A percentile compares a stretch with the other conserved stretches of the same genome.
These are phyloP conservation scores for Acanthurus lineatus DNA, from an alignment of 2,797 vertebrate species.

Conservation along the genomic window DNA sequence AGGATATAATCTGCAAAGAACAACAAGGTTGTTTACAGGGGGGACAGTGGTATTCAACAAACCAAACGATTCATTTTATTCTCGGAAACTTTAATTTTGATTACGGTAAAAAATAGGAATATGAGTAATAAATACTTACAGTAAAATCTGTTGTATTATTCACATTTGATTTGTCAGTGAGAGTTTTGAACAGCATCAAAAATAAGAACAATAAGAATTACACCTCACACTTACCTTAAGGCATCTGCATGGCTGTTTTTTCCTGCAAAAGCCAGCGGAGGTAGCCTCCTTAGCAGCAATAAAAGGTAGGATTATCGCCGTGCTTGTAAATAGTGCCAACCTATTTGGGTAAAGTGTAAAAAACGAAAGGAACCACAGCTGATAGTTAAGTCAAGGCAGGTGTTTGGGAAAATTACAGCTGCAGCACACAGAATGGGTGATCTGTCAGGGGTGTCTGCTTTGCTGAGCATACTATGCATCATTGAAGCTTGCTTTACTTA, in stretches of 20 bases:
- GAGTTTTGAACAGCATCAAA: neutral
- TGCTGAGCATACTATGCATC: conserved; percentile 51
- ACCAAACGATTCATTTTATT: neutral
- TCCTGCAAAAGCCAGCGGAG: conserved; percentile 62
- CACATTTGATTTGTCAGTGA: neutral
- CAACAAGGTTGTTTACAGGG: conserved; percentile 16
- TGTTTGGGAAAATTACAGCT: conserved; percentile 80
- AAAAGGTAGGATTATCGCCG: conserved; percentile 85
- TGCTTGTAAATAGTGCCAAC: conserved; percentile 83
- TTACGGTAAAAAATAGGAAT: neutral
- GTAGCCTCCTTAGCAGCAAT: conserved; percentile 81
- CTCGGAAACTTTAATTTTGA: neutral
- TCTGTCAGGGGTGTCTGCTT: conserved; percentile 61
- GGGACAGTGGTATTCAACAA: neutral
- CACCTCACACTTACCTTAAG: conserved; percentile 35
- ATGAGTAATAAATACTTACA: neutral
- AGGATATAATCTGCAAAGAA: conserved; percentile 15
- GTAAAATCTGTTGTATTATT: neutral
- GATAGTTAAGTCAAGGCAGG: conserved; percentile 81
- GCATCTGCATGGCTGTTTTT: conserved; percentile 61
- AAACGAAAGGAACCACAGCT: conserved; percentile 78
- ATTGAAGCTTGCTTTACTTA: conserved; percentile 32
- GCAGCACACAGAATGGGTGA: conserved; percentile 63
- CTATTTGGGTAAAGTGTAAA: conserved; percentile 80
- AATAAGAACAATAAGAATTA: neutral